Evolutionary conservation across 2,888 invertebrate species (phyloP), one percentile per base, ranked within the genome.

Genomic region (Leptinotarsa juncta): DNA sequence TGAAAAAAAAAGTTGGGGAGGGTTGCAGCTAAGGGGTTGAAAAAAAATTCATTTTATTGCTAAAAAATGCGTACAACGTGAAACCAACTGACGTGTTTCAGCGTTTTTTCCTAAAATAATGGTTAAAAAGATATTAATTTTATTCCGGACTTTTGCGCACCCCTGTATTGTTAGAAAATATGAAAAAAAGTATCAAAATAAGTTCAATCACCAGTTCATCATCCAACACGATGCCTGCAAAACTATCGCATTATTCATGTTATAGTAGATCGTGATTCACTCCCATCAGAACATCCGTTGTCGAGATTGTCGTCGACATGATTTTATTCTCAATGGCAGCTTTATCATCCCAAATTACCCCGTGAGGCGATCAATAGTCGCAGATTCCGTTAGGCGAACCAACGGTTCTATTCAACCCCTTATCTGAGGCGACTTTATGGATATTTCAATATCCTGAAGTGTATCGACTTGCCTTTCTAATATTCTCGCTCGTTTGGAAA

Each of bases 401-500:
- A 68, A 32, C 32, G 16, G n/a, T 23, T 16, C 68, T 77, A 81
- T 82, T 81, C 81, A 82, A 67, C 67, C 65, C 80, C 84, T 85
- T 86, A 86, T 86, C 86, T 79, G 77, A 71, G 72, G 75, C 77
- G 76, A 80, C 82, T 83, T 85, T 85, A 85, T 85, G 85, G 85
- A 86, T 85, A 85, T 86, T 86, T 85, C 86, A 86, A 86, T 86
- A 85, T 86, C 86, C 86, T 83, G 80, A 79, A 82, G 82, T 83
- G 81, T 82, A 83, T 82, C 81, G 72, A 42, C 18, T 65, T 70
- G 72, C 67, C 72, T 65, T 67, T 65, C 55, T 57, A 57, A 68
- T 68, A 55, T 20, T 57, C 68, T 18, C 0, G 53, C n/a, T 51
- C 62, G 62, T 62, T 62, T 62, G 16, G 62, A n/a, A 62, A 14